Percentiles rank a stretch among this genome's conserved stretches.
Evolutionary conservation across 2,113 vertebrate species (phyloP).

Genomic region (Neopipo cinnamomea): DNA sequence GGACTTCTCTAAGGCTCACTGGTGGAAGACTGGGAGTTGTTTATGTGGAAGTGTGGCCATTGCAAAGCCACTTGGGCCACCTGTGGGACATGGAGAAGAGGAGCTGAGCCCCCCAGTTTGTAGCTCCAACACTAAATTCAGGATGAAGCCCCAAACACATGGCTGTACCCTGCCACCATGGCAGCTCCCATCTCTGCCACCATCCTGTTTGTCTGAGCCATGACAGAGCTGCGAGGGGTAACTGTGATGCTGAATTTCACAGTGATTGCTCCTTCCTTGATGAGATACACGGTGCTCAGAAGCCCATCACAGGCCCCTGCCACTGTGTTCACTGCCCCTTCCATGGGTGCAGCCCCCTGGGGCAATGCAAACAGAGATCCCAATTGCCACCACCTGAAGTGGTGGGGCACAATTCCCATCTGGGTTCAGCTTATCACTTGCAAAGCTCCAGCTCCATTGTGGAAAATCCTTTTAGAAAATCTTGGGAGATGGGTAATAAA

Average conservation of each 20-base stretch:
- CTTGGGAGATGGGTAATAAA: background rate
- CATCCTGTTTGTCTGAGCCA: background rate
- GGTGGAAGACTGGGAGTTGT: background rate
- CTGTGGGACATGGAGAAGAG: background rate
- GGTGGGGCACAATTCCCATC: background rate
- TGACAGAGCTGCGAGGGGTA: background rate
- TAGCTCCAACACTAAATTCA: background rate
- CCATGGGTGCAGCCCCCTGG: accelerated
- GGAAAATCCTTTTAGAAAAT: background rate
- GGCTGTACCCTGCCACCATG: accelerated
- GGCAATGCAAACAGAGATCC: background rate
- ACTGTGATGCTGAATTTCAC: background rate
- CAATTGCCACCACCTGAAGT: background rate
- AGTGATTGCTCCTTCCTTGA: background rate
- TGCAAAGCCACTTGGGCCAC: background rate
- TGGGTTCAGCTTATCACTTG: background rate
- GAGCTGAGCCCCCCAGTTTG: background rate
- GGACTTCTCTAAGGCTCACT: background rate
- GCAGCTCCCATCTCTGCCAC: background rate
- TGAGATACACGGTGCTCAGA: accelerated
- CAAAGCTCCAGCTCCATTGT: background rate
- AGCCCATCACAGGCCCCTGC: background rate
- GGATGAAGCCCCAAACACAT: background rate
- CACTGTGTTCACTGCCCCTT: accelerated
- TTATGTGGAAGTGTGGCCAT: background rate